Base-by-base conservation (phyloP, 2,113 vertebrate genomes). In the Anoura caudifer region DNA sequence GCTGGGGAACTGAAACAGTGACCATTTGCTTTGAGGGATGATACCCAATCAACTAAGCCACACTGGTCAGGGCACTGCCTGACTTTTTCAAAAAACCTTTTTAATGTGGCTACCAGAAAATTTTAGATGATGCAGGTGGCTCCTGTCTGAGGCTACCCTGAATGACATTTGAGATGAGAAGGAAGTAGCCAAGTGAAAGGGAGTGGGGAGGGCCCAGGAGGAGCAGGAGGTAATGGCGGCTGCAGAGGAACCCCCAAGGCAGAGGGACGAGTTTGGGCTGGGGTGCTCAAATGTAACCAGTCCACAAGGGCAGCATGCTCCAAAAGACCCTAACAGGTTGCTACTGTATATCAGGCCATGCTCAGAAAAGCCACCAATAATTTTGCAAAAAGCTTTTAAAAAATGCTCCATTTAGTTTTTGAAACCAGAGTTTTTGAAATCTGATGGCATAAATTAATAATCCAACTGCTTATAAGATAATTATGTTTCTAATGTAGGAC, bases 211-310 rank as follows among this genome's bases (percentile, higher is more conserved):
- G 14, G 19, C 6, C 7, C 14, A 5, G 45, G 31, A 26, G 24
- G 4, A 31, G 76, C 63, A 47, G 73, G 17, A 8, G 6, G 73
- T 4, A 13, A 22, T 3, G 33, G 7, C 0, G 45, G 17, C 45
- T 28, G 7, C 4, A 15, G 16, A 28, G 59, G 87, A 38, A 65
- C 22, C 36, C 16, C 43, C 17, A 6, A 8, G 91, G n/a, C 33
- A 45, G 33, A 89, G 59, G 73, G 17, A 50, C 0, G 4, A 54
- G 28, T 1, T 0, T 0, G 0, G n/a, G 45, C 33, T 1, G 1
- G 9, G 28, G n/a, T 13, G n/a, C 56, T 81, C 36, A 10, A 26
- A 24, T 12, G 65, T 9, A 41, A 79, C 28, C 47, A 38, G 69
- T 7, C 61, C 63, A 6, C 36, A 13, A 31, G 65, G 47, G 33